Conservation (phyloP, 1,140 invertebrate species). For the Bombus confusus region DNA sequence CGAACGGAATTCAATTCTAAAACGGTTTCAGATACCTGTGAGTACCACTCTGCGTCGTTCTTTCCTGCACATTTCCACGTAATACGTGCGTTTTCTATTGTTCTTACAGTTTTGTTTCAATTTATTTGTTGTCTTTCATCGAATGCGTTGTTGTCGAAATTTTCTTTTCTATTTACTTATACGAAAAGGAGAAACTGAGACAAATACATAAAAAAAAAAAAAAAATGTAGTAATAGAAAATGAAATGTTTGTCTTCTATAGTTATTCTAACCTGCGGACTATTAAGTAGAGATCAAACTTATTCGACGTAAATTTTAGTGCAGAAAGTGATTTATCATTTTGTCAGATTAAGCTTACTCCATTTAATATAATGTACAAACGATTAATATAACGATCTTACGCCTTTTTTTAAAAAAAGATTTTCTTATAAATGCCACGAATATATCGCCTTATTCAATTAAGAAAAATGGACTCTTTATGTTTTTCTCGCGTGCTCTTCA, state of each 20-base stretch:
- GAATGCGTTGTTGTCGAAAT: background rate
- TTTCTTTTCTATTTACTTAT: background rate
- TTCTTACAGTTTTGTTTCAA: too few relatives aligned
- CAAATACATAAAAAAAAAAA: background rate
- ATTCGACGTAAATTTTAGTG: too few relatives aligned
- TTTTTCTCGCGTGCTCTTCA: too few relatives aligned
- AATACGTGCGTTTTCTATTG: background rate
- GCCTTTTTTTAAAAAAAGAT: background rate
- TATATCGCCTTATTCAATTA: too few relatives aligned
- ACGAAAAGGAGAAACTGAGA: background rate
- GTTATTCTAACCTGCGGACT: too few relatives aligned
- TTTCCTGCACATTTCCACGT: background rate
- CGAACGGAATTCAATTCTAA: background rate
- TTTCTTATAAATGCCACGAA: background rate
- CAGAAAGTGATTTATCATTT: too few relatives aligned
- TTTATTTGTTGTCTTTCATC: background rate
- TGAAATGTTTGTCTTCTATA: background rate
- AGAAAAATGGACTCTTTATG: too few relatives aligned
- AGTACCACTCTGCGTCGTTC: background rate
- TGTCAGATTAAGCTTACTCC: too few relatives aligned
- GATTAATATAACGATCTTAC: too few relatives aligned
- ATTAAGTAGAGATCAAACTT: too few relatives aligned
- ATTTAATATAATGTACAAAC: too few relatives aligned
- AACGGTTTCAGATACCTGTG: slow-evolving; percentile 17
- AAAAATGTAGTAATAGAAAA: background rate